Percentiles rank a stretch among this genome's conserved stretches.
Conservation (phyloP, 2,888 invertebrate genomes). For the Phaonia tiefii region DNA sequence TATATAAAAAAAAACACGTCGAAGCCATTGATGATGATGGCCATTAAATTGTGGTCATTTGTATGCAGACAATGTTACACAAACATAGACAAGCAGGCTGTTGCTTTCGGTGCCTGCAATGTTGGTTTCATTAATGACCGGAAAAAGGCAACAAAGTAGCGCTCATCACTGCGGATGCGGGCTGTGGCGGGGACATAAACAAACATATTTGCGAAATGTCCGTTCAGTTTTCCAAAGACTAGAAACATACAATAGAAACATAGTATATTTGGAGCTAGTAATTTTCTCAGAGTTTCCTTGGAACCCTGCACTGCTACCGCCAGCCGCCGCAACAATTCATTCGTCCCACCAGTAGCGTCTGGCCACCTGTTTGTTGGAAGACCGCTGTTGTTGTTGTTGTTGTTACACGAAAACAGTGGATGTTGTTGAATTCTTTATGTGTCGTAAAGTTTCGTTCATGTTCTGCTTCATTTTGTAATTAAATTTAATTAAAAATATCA, state of each 20-base stretch:
- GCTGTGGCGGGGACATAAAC: too few relatives aligned
- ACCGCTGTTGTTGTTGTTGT: not conserved
- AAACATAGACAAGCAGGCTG: conserved; percentile 62
- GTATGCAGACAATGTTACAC: conserved; percentile 64
- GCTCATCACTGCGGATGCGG: too few relatives aligned
- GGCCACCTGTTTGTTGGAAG: conserved; percentile 34
- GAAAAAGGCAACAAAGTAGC: not conserved
- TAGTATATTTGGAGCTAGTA: too few relatives aligned
- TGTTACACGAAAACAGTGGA: too few relatives aligned
- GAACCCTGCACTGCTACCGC: not conserved
- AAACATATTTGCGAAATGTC: too few relatives aligned
- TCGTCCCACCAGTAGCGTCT: not conserved
- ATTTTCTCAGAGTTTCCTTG: too few relatives aligned
- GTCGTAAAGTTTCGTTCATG: conserved; percentile 48
- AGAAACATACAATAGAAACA: too few relatives aligned
- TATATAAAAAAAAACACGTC: conserved; percentile 50
- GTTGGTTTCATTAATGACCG: conserved; percentile 45
- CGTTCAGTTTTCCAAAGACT: too few relatives aligned
- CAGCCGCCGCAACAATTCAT: not conserved
- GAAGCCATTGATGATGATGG: conserved; percentile 55
- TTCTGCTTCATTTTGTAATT: conserved; percentile 54
- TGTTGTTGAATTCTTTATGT: conserved; percentile 37
- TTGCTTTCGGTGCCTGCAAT: conserved; percentile 41
- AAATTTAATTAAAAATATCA: conserved; percentile 58
- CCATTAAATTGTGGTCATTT: conserved; percentile 63